These are phyloP conservation scores for Sylvietta virens DNA, from an alignment of 2,113 vertebrate genomes.

Conservation along the genomic window DNA sequence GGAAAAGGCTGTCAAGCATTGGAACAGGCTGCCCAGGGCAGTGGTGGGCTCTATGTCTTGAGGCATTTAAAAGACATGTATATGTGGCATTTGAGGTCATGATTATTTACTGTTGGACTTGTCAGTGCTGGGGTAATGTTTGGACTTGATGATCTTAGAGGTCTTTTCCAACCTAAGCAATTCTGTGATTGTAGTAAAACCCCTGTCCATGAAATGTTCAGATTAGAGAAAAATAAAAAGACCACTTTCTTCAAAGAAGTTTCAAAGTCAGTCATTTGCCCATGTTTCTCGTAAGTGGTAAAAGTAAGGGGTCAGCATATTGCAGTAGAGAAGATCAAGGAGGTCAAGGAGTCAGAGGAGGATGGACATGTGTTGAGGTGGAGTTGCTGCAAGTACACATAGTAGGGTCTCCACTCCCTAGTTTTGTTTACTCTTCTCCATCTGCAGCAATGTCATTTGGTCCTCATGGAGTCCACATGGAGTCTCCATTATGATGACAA, in stretches of 20 bases:
- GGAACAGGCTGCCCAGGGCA: background rate
- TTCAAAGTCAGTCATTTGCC: background rate
- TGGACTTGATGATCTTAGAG: background rate
- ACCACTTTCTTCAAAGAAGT: fast-evolving
- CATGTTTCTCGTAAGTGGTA: background rate
- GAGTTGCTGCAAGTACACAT: background rate
- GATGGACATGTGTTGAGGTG: background rate
- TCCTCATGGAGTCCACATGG: background rate
- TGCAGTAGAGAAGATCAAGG: background rate
- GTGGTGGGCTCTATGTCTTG: background rate
- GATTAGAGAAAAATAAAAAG: background rate
- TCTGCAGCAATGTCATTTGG: background rate
- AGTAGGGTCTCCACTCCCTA: background rate
- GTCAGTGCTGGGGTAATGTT: background rate
- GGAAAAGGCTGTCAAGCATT: background rate
- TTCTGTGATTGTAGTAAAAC: background rate
- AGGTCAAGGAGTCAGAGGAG: background rate
- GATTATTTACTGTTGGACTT: background rate
- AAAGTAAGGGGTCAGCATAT: background rate
- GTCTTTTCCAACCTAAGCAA: background rate
- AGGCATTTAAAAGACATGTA: background rate
- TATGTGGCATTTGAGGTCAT: no score
- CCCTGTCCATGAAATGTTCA: background rate
- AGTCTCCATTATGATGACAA: background rate
- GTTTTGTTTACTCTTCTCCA: background rate